Evolutionary conservation across 2,888 invertebrate genomes (phyloP), one percentile per base, ranked within the genome.

Genomic region (Drosophila formosana): DNA sequence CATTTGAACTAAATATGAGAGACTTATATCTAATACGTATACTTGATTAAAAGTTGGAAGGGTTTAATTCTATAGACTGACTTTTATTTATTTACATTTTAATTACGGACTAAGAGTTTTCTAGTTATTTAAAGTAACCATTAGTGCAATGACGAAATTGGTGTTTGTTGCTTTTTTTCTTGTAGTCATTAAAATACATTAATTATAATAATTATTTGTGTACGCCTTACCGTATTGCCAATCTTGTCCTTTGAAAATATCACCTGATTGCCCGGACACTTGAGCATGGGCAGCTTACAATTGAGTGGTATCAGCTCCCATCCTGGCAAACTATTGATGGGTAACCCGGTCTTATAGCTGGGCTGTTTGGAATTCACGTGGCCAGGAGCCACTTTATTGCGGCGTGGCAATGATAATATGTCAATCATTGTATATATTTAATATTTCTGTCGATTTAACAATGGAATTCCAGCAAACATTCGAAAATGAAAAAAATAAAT

Each of bases 191-290:
- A 18, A 18, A 18, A 18, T 18, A 18, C 18, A 18, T 18, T 18
- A 18, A 18, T 18, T 18, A 18, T 18, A 18, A 18, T 18, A 18
- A 18, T 18, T 18, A 18, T 18, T 18, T 18, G 18, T 18, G 11
- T 4, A 43, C 34, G 5, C 32, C 45, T 18, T 75, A 92, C 91
- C 71, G 88, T 82, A 77, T 90, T 75, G n/a, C 92, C 92, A 45
- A 92, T 90, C 84, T 92, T 92, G 50, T 90, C 91, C 64, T 91
- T 91, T 4, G 92, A 88, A 75, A 92, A 92, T 68, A 92, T 90
- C 8, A 92, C 91, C 72, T 91, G 89, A 78, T 92, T 91, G 3
- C 88, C 90, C 0, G 92, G 92, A 78, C 91, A 91, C 66, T 92
- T 91, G 0, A 92, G 79, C 92, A 92, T 92, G 3, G 92, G 92